Conservation (phyloP, 2,797 vertebrate species). For the Galago senegalensis region DNA sequence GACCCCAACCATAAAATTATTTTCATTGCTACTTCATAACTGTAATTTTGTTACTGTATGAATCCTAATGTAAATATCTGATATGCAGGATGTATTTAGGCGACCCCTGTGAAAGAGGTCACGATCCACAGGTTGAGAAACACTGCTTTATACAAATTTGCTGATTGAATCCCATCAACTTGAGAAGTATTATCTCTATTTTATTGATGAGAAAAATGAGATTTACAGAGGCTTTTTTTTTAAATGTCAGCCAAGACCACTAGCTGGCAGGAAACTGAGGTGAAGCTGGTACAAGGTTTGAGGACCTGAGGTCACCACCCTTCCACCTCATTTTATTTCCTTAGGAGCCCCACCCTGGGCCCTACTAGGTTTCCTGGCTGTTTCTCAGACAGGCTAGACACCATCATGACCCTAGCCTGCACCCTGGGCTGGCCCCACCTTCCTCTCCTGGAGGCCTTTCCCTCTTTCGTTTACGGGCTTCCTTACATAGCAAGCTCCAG, state of each 20-base stretch:
- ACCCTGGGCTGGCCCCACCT: not conserved
- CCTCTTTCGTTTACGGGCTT: not conserved
- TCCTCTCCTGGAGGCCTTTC: no score
- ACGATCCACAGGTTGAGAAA: no score
- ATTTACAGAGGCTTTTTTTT: not conserved
- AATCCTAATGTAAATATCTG: no score
- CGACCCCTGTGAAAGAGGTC: no score
- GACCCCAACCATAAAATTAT: no score
- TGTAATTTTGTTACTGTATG: no score
- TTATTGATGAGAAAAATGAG: constrained; percentile 11
- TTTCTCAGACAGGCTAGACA: not conserved
- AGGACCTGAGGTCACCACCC: not conserved
- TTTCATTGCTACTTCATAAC: no score
- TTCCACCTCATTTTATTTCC: not conserved
- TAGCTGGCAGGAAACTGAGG: not conserved
- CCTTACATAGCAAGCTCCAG: not conserved
- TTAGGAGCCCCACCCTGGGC: not conserved
- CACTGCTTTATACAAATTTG: not conserved
- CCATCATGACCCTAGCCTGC: rapidly evolving
- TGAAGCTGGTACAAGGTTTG: not conserved
- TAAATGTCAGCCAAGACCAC: not conserved
- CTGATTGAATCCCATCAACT: not conserved
- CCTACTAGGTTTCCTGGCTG: not conserved
- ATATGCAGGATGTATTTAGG: no score
- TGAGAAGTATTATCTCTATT: not conserved